Evolutionary conservation across 2,113 vertebrate genomes (phyloP).

Genomic region (Cheirogaleus medius): DNA sequence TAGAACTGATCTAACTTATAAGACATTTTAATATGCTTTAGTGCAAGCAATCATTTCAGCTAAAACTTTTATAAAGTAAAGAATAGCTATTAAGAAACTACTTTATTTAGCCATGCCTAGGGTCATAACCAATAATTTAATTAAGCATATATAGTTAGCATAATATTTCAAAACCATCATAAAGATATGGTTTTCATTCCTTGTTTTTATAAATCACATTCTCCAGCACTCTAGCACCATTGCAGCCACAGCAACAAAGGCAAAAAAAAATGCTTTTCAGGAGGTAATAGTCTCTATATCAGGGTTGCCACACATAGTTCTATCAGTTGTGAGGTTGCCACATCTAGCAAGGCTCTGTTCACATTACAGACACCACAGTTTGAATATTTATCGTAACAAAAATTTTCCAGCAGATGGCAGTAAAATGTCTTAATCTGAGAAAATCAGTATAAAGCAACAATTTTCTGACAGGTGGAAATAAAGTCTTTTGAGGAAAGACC

Average conservation of each 20-base stretch:
- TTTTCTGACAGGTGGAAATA: not conserved
- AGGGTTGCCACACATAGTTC: not conserved
- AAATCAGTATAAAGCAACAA: not conserved
- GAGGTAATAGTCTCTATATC: not conserved
- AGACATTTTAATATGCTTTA: not conserved
- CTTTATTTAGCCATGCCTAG: not conserved
- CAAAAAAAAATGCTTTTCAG: not conserved
- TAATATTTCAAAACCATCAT: constrained; percentile 41
- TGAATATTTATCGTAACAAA: not conserved
- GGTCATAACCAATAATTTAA: not conserved
- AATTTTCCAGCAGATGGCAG: constrained; percentile 57
- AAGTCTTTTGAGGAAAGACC: not conserved
- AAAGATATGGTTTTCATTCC: not conserved
- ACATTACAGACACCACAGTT: not conserved
- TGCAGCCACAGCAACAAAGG: not conserved
- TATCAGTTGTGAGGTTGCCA: not conserved
- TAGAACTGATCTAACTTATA: not conserved
- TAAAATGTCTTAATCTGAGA: constrained; percentile 41
- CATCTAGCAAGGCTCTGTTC: not conserved
- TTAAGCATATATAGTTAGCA: not conserved
- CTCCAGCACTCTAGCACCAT: not conserved
- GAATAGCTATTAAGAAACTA: not conserved
- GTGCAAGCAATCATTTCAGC: not conserved
- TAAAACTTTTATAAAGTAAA: not conserved
- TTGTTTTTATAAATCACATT: not conserved